Evolutionary conservation across 1,140 invertebrate species (phyloP).

Genomic region (Acromyrmex heyeri): DNA sequence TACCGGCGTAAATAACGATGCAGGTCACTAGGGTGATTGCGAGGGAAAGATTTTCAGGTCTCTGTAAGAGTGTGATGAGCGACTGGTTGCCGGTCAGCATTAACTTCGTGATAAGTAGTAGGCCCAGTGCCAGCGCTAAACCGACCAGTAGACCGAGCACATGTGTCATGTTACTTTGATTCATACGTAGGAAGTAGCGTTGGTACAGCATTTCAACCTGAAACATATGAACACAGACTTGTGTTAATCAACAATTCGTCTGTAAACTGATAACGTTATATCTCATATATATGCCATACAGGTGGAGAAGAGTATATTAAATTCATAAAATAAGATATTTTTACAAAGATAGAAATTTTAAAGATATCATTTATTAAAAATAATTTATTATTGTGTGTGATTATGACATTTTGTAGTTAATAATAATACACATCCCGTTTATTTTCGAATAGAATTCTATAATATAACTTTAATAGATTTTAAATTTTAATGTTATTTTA

Average conservation of each 20-base stretch:
- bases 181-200: conserved; percentile 96
- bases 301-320: background rate
- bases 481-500: conserved; percentile 7
- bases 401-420: background rate
- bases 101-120: conserved; percentile 79
- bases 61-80: conserved; percentile 74
- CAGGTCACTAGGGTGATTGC: conserved; percentile 81
- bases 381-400: background rate
- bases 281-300: background rate
- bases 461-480: background rate
- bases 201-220: conserved; percentile 97
- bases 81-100: conserved; percentile 76
- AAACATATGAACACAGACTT: conserved; percentile 63
- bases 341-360: background rate
- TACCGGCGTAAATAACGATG: conserved; percentile 83
- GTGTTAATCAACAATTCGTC: conserved; percentile 3
- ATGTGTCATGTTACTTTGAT: conserved; percentile 95
- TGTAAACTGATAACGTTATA: background rate
- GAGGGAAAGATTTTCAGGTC: conserved; percentile 79
- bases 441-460: background rate
- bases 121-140: conserved; percentile 89
- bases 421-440: background rate
- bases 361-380: conserved; percentile 5
- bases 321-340: conserved; percentile 3
- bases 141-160: conserved; percentile 92